These are phyloP conservation scores for Salvelinus fontinalis DNA, from an alignment of 2,113 vertebrate species.

Conservation along the genomic window DNA sequence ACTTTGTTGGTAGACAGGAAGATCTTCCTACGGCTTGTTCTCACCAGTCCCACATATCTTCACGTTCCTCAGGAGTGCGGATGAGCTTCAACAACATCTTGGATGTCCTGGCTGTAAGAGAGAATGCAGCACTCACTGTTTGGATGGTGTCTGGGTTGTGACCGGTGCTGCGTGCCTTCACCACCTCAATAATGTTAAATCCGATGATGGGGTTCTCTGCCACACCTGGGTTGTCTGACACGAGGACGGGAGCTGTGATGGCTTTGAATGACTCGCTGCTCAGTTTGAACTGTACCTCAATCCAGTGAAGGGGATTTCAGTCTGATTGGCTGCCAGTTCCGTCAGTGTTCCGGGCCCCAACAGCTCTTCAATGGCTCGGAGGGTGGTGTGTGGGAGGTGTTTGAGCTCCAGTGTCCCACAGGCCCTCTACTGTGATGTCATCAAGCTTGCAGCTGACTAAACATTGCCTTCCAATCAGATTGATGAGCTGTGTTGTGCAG, in stretches of 20 bases:
- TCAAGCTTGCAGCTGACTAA: not conserved
- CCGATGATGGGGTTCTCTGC: not conserved
- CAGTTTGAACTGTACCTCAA: slow-evolving; percentile 7
- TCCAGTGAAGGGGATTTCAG: not conserved
- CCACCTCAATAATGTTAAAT: slow-evolving; percentile 1
- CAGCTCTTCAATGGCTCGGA: not conserved
- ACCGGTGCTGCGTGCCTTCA: not conserved
- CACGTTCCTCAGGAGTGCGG: no score
- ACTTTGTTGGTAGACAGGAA: not conserved
- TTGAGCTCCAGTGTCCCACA: slow-evolving; percentile 1
- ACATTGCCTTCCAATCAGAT: not conserved
- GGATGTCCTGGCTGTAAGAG: not conserved
- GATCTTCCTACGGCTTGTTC: not conserved
- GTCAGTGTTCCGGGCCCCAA: not conserved
- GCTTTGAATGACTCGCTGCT: no score
- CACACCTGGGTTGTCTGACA: no score
- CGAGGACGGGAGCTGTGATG: no score
- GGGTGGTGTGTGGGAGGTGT: not conserved
- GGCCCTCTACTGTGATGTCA: not conserved
- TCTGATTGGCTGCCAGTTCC: slow-evolving; percentile 1
- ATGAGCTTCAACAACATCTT: not conserved
- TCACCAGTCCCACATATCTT: not conserved
- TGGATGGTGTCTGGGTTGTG: not conserved
- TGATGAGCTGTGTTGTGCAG: not conserved
- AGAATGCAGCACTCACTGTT: not conserved